Evolutionary conservation across 2,888 invertebrate genomes (phyloP).

Genomic region (Exephanes ischioxanthus): DNA sequence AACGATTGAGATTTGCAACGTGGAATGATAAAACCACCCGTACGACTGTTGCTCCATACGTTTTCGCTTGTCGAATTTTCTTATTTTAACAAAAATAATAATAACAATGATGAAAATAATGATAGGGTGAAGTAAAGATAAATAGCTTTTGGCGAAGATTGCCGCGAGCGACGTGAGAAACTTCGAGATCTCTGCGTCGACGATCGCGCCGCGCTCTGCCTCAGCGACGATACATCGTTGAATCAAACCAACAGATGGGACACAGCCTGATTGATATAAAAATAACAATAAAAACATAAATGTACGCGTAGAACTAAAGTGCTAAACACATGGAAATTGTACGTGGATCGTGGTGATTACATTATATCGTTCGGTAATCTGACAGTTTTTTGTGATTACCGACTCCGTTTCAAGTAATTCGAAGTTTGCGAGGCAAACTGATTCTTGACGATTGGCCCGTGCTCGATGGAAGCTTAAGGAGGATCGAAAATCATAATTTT

Average conservation of each 20-base stretch:
- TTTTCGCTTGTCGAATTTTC: conserved; percentile 57
- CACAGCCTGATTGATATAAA: conserved; percentile 72
- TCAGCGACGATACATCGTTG: conserved; percentile 63
- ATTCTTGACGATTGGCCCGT: conserved; percentile 77
- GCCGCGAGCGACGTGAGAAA: background rate
- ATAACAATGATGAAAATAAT: conserved; percentile 15
- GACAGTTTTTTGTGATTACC: conserved; percentile 48
- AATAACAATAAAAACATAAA: conserved; percentile 53
- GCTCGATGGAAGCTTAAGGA: conserved; percentile 45
- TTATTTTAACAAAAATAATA: conserved; percentile 28
- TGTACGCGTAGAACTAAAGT: conserved; percentile 35
- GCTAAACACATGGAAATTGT: conserved; percentile 43
- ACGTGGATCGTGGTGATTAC: background rate
- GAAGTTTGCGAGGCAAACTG: conserved; percentile 82
- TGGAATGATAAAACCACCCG: conserved; percentile 69
- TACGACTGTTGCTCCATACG: conserved; percentile 66
- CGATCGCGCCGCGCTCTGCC: conserved; percentile 28
- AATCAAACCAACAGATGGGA: conserved; percentile 68
- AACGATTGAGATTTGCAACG: conserved; percentile 58
- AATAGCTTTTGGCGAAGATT: conserved; percentile 43
- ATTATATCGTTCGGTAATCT: conserved; percentile 18
- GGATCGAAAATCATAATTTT: conserved; percentile 3
- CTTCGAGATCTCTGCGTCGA: background rate
- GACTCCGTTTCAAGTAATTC: conserved; percentile 79
- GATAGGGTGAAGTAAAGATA: conserved; percentile 29